Evolutionary conservation across 37 sponge, comb jelly and placozoan genomes (phyloP), one percentile per base, ranked within the genome.

Genomic region (Aphrocallistes beatrix): DNA sequence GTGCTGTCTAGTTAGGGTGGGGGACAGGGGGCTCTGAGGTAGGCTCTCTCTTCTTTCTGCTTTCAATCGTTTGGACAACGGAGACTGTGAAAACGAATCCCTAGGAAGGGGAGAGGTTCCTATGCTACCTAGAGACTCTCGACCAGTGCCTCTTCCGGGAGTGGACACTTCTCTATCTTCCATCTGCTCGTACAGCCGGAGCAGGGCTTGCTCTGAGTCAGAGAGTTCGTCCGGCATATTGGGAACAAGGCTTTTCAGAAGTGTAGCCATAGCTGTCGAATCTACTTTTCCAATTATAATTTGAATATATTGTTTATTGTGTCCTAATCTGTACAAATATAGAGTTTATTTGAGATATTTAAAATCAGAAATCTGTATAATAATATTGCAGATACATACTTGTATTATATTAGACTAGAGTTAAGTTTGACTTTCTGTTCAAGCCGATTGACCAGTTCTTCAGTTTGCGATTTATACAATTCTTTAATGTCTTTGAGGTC

Each of bases 401-500:
- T n/a, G n/a, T n/a, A n/a, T n/a, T n/a, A n/a, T n/a, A n/a, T n/a
- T n/a, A n/a, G n/a, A n/a, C n/a, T n/a, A n/a, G n/a, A n/a, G n/a
- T n/a, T n/a, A n/a, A n/a, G n/a, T n/a, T n/a, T n/a, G n/a, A n/a
- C n/a, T n/a, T 13, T 60, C 34, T 60, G 25, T 30, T 60, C 32
- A 19, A 60, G 34, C 6, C 10, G 75, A 60, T 19, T 60, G 3
- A 60, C 75, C 6, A 60, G 75, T 13, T 60, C 75, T 28, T 60
- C 75, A 19, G 75, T 60, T 60, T 60, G 75, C 34, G 21, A 60
- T 88, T 88, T 93, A 87, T 99, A 95, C 93, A 95, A 91, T 25
- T 88, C 85, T 51, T 94, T 95, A 37, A 99, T 83, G 84, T 99
- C 99, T 39, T 87, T 38, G 0, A 99, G 89, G 84, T 99, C 99